Base-by-base conservation (phyloP, 2,797 vertebrate species). In the Helicolenus hilgendorfi region DNA sequence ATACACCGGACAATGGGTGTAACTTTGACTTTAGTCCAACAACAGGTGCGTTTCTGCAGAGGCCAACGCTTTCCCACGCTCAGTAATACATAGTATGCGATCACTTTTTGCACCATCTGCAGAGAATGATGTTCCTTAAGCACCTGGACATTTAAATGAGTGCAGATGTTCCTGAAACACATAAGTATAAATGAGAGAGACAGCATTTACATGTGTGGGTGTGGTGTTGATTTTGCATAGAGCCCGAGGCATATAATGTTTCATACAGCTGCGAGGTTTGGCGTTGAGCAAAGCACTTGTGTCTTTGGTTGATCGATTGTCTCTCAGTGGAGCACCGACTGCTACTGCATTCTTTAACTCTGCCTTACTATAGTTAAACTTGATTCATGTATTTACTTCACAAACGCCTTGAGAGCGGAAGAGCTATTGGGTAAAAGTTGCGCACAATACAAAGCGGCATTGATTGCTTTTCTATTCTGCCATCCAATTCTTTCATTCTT, bases 401-500 rank as follows among this genome's bases (percentile, higher is more conserved):
- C 81, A 91, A 90, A 89, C 58, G 68, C 88, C 82, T 80, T 77
- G 70, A 62, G 72, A 92, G 87, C 15, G 26, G 81, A 84, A 85
- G 79, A 87, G 92, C 90, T 88, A 83, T 93, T 89, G 87, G 90
- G 75, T 86, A 89, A 93, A 93, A 94, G 92, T 94, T 95, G 89
- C 84, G 65, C 85, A 77, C 84, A 88, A 80, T 82, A 91, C 87
- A 93, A 92, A 95, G 87, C 87, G 45, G 69, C 93, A 95, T 95
- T 94, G 93, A 95, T 96, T 94, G 90, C 83, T 85, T 91, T 55
- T 94, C 85, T 91, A 74, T 93, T 91, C 85, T 88, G 82, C 91
- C 65, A 41, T 90, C 85, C 79, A 77, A 62, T 89, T 90, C 87
- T 83, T 81, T 94, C 88, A 81, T 85, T 94, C 87, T 88, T 94